phyloP scores from a whole-genome alignment of 2,888 invertebrate genomes.

The Creontiades dilutus region DNA sequence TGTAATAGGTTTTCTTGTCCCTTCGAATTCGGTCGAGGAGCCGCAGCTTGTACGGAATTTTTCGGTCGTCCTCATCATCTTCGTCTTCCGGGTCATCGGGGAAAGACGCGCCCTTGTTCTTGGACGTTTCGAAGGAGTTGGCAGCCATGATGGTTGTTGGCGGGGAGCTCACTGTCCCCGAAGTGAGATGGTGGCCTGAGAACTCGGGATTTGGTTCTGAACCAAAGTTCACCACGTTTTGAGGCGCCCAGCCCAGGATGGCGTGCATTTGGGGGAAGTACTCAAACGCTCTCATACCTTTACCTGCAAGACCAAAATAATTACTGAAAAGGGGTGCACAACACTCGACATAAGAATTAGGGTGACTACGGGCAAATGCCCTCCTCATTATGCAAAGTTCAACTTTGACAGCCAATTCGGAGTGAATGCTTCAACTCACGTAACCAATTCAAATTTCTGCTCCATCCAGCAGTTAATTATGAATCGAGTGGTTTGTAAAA shows the following conservation, averaged over 20 bases:
- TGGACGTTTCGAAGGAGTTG: background rate
- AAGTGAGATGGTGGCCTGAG: background rate
- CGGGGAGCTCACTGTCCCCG: background rate
- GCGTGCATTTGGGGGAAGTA: slow-evolving; percentile 13
- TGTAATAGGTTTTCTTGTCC: slow-evolving; percentile 1
- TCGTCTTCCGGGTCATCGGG: background rate
- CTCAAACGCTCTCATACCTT: background rate
- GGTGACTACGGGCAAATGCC: too few species aligned
- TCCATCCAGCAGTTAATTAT: too few species aligned
- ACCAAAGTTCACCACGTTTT: background rate
- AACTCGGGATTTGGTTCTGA: background rate
- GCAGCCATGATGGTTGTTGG: background rate
- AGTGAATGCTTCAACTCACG: too few species aligned
- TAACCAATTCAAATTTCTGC: too few species aligned
- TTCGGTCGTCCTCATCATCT: background rate
- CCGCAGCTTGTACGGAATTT: background rate
- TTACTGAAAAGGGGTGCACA: too few species aligned
- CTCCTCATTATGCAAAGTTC: too few species aligned
- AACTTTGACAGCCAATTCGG: too few species aligned
- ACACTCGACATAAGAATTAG: too few species aligned
- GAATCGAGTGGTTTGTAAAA: too few species aligned
- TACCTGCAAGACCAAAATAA: background rate
- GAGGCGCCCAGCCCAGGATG: background rate
- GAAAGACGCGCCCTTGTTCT: background rate
- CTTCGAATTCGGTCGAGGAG: background rate